These are phyloP conservation scores for Zygogramma bicolorata DNA, from an alignment of 2,888 invertebrate genomes.

Conservation along the genomic window DNA sequence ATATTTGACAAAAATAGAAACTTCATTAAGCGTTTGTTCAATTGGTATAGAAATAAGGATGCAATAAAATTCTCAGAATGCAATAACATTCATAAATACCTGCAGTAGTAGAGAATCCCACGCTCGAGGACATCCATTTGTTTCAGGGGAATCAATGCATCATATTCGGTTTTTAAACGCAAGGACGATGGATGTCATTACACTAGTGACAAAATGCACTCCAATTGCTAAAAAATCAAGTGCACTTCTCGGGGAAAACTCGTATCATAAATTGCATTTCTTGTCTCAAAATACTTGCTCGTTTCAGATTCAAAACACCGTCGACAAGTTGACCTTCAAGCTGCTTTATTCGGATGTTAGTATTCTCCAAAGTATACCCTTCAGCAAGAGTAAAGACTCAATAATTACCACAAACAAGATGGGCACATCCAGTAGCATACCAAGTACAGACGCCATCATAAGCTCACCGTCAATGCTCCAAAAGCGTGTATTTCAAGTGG, in stretches of 20 bases:
- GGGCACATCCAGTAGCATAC: neutral
- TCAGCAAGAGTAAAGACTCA: neutral
- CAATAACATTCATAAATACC: constrained; percentile 38
- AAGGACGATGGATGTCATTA: neutral
- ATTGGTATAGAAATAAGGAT: no score
- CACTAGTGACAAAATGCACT: constrained; percentile 24
- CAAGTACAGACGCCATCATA: neutral
- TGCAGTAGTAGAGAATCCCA: constrained; percentile 11
- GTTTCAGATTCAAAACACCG: neutral
- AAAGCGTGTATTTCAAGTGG: neutral
- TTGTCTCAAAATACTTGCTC: neutral
- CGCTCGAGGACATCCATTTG: constrained; percentile 10
- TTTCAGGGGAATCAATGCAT: neutral
- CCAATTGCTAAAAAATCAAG: constrained; percentile 30
- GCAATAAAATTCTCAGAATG: constrained; percentile 15
- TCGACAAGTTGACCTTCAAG: neutral
- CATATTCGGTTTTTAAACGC: neutral
- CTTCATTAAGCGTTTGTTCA: no score
- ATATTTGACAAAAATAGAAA: no score
- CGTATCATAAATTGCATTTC: neutral
- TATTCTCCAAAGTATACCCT: neutral
- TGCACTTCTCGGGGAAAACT: constrained; percentile 29
- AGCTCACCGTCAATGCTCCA: neutral
- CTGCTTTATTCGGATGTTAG: neutral
- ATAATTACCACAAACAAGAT: neutral